phyloP scores from a whole-genome alignment of 2,797 vertebrate genomes.

The Odontamblyopus rebecca region DNA sequence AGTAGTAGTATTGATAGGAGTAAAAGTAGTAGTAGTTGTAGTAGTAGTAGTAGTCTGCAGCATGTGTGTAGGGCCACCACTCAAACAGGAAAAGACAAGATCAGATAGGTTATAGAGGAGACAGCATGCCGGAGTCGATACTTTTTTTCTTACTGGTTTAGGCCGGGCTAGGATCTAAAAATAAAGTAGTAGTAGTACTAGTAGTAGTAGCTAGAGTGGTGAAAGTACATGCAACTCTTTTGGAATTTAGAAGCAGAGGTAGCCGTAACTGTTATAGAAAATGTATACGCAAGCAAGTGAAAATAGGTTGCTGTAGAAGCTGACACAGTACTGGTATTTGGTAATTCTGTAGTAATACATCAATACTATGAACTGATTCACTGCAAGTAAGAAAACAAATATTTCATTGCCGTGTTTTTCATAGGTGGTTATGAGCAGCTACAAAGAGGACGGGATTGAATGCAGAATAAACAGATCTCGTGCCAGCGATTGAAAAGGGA shows the following conservation, averaged over 20 bases:
- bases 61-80: background rate
- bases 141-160: too few species aligned
- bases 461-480: conserved; percentile 57
- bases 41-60: background rate
- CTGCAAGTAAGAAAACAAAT: background rate
- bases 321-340: background rate
- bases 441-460: conserved; percentile 49
- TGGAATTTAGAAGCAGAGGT: background rate
- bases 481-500: conserved; percentile 52
- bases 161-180: too few species aligned
- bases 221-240: too few species aligned
- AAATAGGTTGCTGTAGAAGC: conserved; percentile 14
- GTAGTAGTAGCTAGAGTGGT: background rate
- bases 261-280: background rate
- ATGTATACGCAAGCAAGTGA: background rate
- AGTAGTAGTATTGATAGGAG: background rate
- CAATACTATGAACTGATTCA: too few species aligned
- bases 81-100: too few species aligned
- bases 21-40: background rate
- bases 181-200: background rate
- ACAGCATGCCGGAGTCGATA: too few species aligned
- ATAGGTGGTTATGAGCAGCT: conserved; percentile 53
- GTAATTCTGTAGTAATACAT: background rate
- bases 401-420: background rate
- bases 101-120: too few species aligned